Conservation (phyloP, 2,888 invertebrate species). For the Theretra japonica region DNA sequence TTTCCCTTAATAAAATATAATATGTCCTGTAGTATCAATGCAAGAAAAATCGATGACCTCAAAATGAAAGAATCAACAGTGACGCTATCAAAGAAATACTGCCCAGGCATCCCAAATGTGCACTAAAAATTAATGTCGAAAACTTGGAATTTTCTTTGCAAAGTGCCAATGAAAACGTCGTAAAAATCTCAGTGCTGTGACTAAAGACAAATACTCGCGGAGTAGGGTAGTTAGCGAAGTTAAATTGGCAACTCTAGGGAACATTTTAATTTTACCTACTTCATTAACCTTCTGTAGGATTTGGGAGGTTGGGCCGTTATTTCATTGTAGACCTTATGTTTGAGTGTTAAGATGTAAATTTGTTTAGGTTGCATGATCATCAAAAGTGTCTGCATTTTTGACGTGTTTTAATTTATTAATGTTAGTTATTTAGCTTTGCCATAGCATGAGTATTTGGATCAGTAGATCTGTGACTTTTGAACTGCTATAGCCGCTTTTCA, state of each 20-base stretch:
- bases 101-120: neutral
- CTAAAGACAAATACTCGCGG: constrained; percentile 27
- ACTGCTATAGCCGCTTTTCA: no score
- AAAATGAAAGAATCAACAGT: neutral
- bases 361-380: no score
- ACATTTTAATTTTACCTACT: constrained; percentile 27
- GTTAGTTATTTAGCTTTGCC: no score
- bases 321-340: neutral
- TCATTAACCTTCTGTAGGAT: neutral
- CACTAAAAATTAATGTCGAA: neutral
- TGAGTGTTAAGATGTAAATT: neutral
- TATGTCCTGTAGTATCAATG: no score
- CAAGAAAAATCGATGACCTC: no score
- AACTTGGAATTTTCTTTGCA: neutral
- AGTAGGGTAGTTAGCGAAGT: constrained; percentile 51
- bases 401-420: no score
- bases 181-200: neutral
- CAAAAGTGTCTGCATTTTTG: no score
- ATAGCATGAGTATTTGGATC: no score
- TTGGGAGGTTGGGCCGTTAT: neutral
- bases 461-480: no score
- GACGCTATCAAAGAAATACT: neutral
- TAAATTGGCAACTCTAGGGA: constrained; percentile 43
- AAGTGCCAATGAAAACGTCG: neutral
- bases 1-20: no score